Base-by-base conservation (phyloP, 2,113 vertebrate species). In the Plectropomus leopardus region DNA sequence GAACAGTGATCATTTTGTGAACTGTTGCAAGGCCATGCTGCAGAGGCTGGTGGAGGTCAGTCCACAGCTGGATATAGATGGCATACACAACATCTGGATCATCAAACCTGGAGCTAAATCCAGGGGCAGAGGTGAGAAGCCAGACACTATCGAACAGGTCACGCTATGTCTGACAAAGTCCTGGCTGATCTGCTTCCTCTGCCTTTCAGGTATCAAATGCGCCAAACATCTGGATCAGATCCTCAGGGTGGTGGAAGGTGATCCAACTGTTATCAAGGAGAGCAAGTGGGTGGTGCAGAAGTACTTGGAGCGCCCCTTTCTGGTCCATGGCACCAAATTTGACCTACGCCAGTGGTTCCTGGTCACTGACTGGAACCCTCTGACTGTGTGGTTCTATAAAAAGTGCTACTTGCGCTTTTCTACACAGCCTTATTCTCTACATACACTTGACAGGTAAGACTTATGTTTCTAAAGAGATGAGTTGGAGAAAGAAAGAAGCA, bases 231-330 rank as follows among this genome's bases (percentile, higher is more conserved):
- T 99, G 78, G 95, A 96, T 23, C 90, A 97, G 77, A 95, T 97
- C 72, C 91, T 98, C 82, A 92, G 57, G 83, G 82, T 97, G 83
- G 94, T 95, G 9, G 80, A 89, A 5, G 28, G 89, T 16, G 66
- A 93, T 30, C 63, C 86, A 1, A 36, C 83, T 65, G 6, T 92
- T 1, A 82, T 88, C n/a, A 95, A 67, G 68, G 93, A 92, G 0
- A 94, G 93, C 58, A 95, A 96, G 81, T 98, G 97, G 97, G 96
- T 99, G 70, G 96, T 97, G 26, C 97, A 99, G 92, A 99, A 99
- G 86, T 99, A 98, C n/a, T 84, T 98, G 1, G 97, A 99, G 91
- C 88, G 90, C 2, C 97, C 95, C 0, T 91, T 99, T 54, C 95
- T 97, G 61, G 88, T 98, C 83, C 95, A 96, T 0, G 93, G 91